These are phyloP conservation scores for Brachypalpus laphriformis DNA, from an alignment of 2,888 invertebrate species.

Conservation along the genomic window DNA sequence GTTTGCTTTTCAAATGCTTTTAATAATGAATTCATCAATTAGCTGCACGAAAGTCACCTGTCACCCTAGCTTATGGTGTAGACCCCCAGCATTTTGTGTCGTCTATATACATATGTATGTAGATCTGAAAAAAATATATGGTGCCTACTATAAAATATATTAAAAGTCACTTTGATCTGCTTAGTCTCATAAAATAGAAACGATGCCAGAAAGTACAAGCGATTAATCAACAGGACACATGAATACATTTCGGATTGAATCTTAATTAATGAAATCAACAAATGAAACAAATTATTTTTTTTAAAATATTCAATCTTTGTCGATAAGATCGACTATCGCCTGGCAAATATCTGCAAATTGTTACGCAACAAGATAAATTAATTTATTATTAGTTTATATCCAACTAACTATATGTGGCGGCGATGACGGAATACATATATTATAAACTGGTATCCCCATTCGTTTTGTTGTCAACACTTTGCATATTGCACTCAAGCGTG, in stretches of 20 bases:
- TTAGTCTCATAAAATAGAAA: slow-evolving; percentile 16
- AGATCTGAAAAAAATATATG: background rate
- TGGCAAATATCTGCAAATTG: slow-evolving; percentile 46
- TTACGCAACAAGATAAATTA: slow-evolving; percentile 44
- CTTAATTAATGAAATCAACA: slow-evolving; percentile 55
- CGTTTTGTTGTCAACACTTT: slow-evolving; percentile 63
- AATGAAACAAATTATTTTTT: slow-evolving; percentile 51
- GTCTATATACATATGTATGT: background rate
- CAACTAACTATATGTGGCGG: slow-evolving; percentile 18
- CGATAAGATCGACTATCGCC: slow-evolving; percentile 47
- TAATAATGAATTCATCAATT: slow-evolving; percentile 75
- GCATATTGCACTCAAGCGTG: slow-evolving; percentile 42
- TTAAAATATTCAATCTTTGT: slow-evolving; percentile 43
- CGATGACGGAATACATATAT: slow-evolving; percentile 37
- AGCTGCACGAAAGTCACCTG: slow-evolving; percentile 75
- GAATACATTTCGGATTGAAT: slow-evolving; percentile 25
- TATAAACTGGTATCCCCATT: slow-evolving; percentile 52
- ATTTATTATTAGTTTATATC: slow-evolving; percentile 59
- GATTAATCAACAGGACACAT: slow-evolving; percentile 46
- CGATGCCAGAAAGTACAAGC: slow-evolving; percentile 31
- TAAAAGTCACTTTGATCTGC: slow-evolving; percentile 35
- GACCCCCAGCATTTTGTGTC: background rate
- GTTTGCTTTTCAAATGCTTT: slow-evolving; percentile 63
- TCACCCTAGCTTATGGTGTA: slow-evolving; percentile 30
- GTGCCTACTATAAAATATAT: background rate